Base-by-base conservation (phyloP, 2,797 vertebrate genomes). In the Buphagus erythrorhynchus region DNA sequence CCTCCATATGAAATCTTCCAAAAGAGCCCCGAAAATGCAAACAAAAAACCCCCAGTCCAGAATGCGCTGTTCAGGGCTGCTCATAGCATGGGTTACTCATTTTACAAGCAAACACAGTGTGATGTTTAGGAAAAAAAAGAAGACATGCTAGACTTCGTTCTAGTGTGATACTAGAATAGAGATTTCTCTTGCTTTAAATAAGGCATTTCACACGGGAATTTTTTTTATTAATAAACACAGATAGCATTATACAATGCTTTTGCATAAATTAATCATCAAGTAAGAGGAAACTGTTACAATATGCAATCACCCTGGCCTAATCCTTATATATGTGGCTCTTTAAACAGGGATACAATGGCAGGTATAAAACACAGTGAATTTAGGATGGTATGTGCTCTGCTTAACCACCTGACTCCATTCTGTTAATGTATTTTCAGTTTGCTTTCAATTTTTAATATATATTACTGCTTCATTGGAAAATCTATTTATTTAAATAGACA, bases 181-280 rank as follows among this genome's bases (percentile, higher is more conserved):
- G 80, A 74, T 93, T 86, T 91, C 17, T 88, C 54, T 83, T 89
- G 73, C 81, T 93, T 92, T 81, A 65, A 73, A 75, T 87, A 91
- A 93, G 19, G 14, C n/a, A 91, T 91, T 96, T 95, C 92, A 92
- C 43, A 65, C 29, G 61, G 77, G 57, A 16, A 14, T 69, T 86
- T 93, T 94, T 95, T 94, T 97, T 36, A 97, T 98, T 98, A 97
- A 98, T 98, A 96, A 97, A 96, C 94, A 98, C 97, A 98, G 92
- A 78, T 95, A 48, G 49, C 49, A 51, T 51, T 29, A 51, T 29
- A 95, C 93, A 94, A 62, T 40, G 38, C 74, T 92, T 78, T 73
- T 78, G 71, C 54, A 92, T 98, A 87, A 97, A 98, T 98, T 97
- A 98, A 98, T 98, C 94, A 98, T 79, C 86, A 80, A 61, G 95